Conservation (phyloP, 2,113 vertebrate genomes). For the Engystomops pustulosus region DNA sequence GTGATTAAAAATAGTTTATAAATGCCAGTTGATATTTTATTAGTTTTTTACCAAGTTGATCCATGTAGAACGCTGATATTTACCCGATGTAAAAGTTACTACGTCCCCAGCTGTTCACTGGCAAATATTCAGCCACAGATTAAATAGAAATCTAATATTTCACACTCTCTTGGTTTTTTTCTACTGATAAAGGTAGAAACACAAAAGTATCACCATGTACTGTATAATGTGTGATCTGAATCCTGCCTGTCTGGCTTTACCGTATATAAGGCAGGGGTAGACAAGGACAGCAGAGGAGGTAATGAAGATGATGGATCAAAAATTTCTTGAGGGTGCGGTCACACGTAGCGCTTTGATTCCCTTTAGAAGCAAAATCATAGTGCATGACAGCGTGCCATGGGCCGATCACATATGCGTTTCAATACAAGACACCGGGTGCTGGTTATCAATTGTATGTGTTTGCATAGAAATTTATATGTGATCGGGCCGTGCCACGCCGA, state of each 20-base stretch:
- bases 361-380: too few relatives aligned
- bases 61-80: constrained; percentile 31
- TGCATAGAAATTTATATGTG: too few relatives aligned
- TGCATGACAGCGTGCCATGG: too few relatives aligned
- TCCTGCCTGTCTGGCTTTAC: not conserved
- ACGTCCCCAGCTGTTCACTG: constrained; percentile 30
- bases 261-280: too few relatives aligned
- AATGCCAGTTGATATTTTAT: constrained; percentile 14
- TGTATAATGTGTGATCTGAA: not conserved
- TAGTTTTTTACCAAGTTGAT: constrained; percentile 21
- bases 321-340: too few relatives aligned
- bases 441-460: too few relatives aligned
- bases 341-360: too few relatives aligned
- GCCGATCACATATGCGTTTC: too few relatives aligned
- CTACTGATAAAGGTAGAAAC: not conserved
- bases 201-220: not conserved
- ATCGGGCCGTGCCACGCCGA: too few relatives aligned
- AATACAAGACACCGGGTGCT: too few relatives aligned
- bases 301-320: too few relatives aligned
- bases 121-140: constrained; percentile 35
- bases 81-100: constrained; percentile 17
- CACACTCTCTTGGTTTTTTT: not conserved
- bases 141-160: constrained; percentile 27
- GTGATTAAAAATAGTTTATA: constrained; percentile 19
- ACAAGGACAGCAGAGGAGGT: not conserved